These are phyloP conservation scores for Ochotona princeps DNA, from an alignment of 2,113 vertebrate species.

Conservation along the genomic window DNA sequence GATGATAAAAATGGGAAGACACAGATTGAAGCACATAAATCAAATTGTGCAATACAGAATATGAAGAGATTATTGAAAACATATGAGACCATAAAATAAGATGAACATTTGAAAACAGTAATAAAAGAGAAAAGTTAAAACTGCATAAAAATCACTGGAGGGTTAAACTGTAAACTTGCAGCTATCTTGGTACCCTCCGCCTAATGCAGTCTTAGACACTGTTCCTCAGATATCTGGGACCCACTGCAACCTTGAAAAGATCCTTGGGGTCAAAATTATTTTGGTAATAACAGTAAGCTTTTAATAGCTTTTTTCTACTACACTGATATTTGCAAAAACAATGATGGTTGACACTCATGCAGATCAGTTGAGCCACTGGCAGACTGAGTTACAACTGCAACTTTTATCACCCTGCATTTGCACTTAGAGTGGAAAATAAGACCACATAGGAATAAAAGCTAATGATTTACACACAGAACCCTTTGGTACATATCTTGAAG, in stretches of 20 bases:
- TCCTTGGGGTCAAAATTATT: neutral
- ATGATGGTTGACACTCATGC: neutral
- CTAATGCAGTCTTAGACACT: neutral
- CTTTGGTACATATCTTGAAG: neutral
- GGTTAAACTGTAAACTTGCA: neutral
- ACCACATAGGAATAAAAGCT: neutral
- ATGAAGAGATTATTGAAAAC: neutral
- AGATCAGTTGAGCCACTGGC: neutral
- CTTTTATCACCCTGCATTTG: neutral
- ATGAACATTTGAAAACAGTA: neutral
- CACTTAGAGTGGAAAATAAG: neutral
- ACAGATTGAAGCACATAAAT: neutral
- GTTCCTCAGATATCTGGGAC: neutral
- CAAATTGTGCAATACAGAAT: neutral
- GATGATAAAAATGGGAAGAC: neutral
- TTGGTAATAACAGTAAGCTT: neutral
- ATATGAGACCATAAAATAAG: neutral
- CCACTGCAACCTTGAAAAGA: neutral
- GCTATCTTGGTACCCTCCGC: neutral
- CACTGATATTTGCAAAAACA: slow-evolving; percentile 5
- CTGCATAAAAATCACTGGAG: neutral
- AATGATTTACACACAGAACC: neutral
- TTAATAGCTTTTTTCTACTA: neutral
- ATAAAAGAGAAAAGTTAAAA: neutral
- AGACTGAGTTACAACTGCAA: neutral